Percentiles rank a stretch among this genome's conserved stretches.
These are phyloP conservation scores for Delia radicum DNA, from an alignment of 1,140 invertebrate species.

Conservation along the genomic window DNA sequence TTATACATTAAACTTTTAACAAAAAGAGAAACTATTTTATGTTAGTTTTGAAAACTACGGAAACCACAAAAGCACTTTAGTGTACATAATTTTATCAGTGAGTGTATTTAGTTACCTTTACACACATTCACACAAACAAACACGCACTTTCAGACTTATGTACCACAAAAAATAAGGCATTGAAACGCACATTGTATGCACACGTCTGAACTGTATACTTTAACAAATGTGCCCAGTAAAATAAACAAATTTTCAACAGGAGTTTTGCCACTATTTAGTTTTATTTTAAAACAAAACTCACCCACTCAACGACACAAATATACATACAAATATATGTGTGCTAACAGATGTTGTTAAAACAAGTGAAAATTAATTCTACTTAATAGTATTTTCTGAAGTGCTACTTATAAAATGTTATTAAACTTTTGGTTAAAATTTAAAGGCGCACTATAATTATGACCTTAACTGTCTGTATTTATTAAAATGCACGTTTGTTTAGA, in stretches of 20 bases:
- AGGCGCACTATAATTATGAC: too few relatives aligned
- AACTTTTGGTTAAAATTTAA: too few relatives aligned
- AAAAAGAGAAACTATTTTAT: constrained; percentile 8
- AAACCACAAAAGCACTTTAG: constrained; percentile 12
- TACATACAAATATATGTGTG: not conserved
- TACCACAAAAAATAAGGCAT: not conserved
- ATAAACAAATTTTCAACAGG: constrained; percentile 2
- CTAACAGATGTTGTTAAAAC: not conserved
- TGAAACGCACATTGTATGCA: constrained; percentile 12
- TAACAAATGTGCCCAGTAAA: constrained; percentile 12
- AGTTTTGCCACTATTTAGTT: not conserved
- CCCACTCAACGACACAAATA: not conserved
- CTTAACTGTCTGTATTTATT: too few relatives aligned
- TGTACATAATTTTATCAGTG: not conserved
- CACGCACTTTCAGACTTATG: not conserved
- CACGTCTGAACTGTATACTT: too few relatives aligned
- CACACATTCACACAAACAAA: not conserved
- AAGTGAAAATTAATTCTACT: too few relatives aligned
- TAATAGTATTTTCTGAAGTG: too few relatives aligned
- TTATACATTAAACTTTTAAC: not conserved
- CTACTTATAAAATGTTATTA: too few relatives aligned
- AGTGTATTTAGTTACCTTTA: not conserved
- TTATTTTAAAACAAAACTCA: not conserved
- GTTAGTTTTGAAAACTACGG: constrained; percentile 7
- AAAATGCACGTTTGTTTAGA: too few relatives aligned